Base-by-base conservation (phyloP, 2,888 invertebrate genomes). In the Panorpa germanica region DNA sequence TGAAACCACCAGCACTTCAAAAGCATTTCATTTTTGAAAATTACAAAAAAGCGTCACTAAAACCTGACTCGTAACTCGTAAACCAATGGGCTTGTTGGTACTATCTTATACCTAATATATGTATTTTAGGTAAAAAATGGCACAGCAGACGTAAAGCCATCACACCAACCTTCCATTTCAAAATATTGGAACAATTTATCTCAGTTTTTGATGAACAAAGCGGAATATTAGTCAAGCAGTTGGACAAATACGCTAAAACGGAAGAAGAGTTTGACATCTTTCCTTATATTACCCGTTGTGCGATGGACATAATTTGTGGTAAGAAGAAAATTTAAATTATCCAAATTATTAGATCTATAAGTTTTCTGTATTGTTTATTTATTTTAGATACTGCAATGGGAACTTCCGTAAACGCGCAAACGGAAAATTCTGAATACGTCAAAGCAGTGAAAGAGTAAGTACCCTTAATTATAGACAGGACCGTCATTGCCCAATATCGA, bases 371-470 rank as follows among this genome's bases (percentile, higher is more conserved):
- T 21, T 22, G 19, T 9, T 30, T 38, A 31, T 13, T 41, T 50
- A 35, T 52, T 59, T 31, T 55, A 78, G 85, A 86, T 55, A 73
- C 81, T 5, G 76, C 86, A 9, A 88, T 88, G 85, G 86, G 85
- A 1, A 65, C 69, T 7, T 62, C 65, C 16, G 55, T 81, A 1
- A 59, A 76, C 44, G 78, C 82, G 0, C 82, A 85, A 48, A 55
- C 55, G 5, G 56, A 74, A 40, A 62, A 75, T 37, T 73, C 74
- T 0, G 63, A 68, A 38, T 85, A 82, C 45, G 76, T 82, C 1
- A 55, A 60, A 41, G 70, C 75, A n/a, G 71, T 83, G 17, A 69
- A 70, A 50, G 61, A 60, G 74, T 75, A 52, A 63, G 67, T 58
- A 35, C 7, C 30, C 15, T 16, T 23, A 35, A 11, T 16, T 11